Conservation (phyloP, 2,888 invertebrate genomes). For the Lepidocyrtoides sp. region DNA sequence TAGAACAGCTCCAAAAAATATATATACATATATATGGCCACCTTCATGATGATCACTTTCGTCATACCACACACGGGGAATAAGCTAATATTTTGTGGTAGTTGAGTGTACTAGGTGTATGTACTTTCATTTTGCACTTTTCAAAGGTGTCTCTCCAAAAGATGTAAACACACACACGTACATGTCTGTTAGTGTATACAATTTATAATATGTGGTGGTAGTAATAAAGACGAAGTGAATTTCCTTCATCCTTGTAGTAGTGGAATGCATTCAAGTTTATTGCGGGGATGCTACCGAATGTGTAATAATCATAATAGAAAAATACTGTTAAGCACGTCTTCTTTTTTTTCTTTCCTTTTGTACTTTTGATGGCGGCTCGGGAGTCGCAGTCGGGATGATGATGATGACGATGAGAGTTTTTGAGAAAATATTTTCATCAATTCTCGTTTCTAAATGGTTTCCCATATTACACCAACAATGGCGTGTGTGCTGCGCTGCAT, state of each 20-base stretch:
- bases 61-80: not conserved
- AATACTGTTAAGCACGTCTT: constrained; percentile 9
- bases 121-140: not conserved
- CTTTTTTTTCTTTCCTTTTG: constrained; percentile 5
- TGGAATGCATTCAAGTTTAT: too few species aligned
- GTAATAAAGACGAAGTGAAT: too few species aligned
- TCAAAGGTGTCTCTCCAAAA: constrained; percentile 55
- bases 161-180: constrained; percentile 38
- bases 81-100: constrained; percentile 41
- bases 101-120: not conserved
- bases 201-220: too few species aligned
- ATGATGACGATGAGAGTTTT: constrained; percentile 54
- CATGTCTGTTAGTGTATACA: too few species aligned
- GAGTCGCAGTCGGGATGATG: too few species aligned
- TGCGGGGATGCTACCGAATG: constrained; percentile 23
- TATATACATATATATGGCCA: too few species aligned
- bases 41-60: not conserved
- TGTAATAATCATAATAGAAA: constrained; percentile 47
- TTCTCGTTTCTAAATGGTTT: constrained; percentile 53
- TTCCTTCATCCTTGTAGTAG: too few species aligned
- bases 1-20: not conserved
- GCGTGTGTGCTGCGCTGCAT: not conserved
- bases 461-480: constrained; percentile 18
- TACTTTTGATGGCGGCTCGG: not conserved
- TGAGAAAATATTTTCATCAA: constrained; percentile 59